phyloP scores from a whole-genome alignment of 2,888 invertebrate genomes.

The Torymus tubicola region DNA sequence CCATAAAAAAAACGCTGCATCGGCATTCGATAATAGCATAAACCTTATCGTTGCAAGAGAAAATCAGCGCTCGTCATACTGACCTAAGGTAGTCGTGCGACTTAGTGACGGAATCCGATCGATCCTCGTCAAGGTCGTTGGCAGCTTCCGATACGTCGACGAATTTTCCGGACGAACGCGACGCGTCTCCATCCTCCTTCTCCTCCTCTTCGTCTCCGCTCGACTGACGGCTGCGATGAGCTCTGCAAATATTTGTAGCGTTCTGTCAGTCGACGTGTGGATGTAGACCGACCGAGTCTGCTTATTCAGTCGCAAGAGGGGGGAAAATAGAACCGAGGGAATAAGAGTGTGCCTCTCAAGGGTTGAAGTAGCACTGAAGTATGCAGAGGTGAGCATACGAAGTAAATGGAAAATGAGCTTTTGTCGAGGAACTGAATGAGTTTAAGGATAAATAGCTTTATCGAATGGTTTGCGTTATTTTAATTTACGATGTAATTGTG shows the following conservation, averaged over 20 bases:
- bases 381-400: too few species aligned
- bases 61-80: neutral
- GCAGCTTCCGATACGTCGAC: neutral
- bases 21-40: too few species aligned
- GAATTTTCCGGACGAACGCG: conserved; percentile 19
- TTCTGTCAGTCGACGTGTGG: neutral
- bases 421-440: too few species aligned
- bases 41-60: too few species aligned
- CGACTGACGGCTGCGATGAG: conserved; percentile 49
- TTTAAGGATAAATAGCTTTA: too few species aligned
- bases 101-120: conserved; percentile 1
- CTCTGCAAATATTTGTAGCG: conserved; percentile 59
- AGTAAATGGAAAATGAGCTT: too few species aligned
- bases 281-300: neutral
- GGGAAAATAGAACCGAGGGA: neutral
- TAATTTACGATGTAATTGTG: too few species aligned
- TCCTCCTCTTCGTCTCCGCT: neutral
- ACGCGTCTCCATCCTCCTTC: neutral
- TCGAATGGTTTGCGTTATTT: too few species aligned
- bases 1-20: too few species aligned
- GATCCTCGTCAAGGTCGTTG: conserved; percentile 24
- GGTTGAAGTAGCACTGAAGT: too few species aligned
- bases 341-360: too few species aligned
- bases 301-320: neutral
- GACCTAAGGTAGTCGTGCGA: conserved; percentile 17